A percentile compares a stretch with the other conserved stretches of the same genome.
Evolutionary conservation across 2,888 invertebrate genomes (phyloP).

Genomic region (Atethmia centrago): DNA sequence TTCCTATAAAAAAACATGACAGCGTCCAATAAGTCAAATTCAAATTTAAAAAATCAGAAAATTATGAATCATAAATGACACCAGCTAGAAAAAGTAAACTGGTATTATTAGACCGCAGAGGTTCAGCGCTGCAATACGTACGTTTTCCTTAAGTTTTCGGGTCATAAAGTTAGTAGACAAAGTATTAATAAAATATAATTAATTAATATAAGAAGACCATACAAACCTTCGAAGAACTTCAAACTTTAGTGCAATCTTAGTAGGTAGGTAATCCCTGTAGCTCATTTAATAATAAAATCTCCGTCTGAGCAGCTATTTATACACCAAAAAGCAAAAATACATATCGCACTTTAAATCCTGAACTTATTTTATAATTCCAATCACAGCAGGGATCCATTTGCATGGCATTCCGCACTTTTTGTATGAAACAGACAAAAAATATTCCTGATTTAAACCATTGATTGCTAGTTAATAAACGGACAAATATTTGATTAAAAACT

Average conservation of each 20-base stretch:
- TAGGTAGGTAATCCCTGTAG: not conserved
- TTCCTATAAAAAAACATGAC: too few species aligned
- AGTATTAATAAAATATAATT: too few species aligned
- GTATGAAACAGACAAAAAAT: slow-evolving; percentile 32
- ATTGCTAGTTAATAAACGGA: slow-evolving; percentile 59
- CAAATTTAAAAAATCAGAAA: too few species aligned
- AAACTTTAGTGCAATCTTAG: not conserved
- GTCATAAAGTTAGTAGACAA: not conserved
- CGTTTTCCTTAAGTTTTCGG: not conserved
- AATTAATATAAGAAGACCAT: not conserved
- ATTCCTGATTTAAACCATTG: slow-evolving; percentile 50
- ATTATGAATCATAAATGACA: too few species aligned
- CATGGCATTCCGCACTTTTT: slow-evolving; percentile 18
- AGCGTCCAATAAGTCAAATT: too few species aligned
- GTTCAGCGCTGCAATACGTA: too few species aligned
- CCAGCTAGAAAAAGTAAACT: too few species aligned
- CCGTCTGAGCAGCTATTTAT: not conserved
- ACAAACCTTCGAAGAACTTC: not conserved
- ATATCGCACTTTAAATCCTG: not conserved
- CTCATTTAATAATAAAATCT: not conserved
- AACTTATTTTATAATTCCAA: slow-evolving; percentile 36
- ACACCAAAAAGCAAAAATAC: not conserved
- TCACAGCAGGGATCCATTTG: slow-evolving; percentile 36
- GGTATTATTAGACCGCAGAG: too few species aligned
- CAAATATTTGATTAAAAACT: slow-evolving; percentile 51